Base-by-base conservation (phyloP, 2,888 invertebrate genomes). In the Nemurella pictetii region DNA sequence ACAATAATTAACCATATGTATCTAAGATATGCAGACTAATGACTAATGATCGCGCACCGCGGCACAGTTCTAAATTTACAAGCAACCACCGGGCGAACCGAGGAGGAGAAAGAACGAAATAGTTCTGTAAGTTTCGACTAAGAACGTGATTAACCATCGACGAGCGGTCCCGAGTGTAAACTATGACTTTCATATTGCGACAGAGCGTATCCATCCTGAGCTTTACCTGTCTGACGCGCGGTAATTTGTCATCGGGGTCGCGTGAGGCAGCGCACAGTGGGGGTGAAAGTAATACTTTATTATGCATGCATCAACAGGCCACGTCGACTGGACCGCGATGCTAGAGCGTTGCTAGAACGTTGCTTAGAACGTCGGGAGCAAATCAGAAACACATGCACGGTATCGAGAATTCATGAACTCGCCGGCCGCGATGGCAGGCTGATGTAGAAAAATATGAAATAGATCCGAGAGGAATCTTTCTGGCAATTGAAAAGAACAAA, bases 361-460 rank as follows among this genome's bases (percentile, higher is more conserved):
- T 29, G 30, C 20, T 78, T 29, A 26, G 75, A 5, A n/a, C 55
- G 3, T 20, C 1, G 55, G 75, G 25, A 28, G 29, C 28, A 75
- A 75, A 55, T 36, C 36, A 36, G 28, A 36, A 72, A 72, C 55
- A 55, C 55, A 55, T 55, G 55, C n/a, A n/a, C n/a, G n/a, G n/a
- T n/a, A n/a, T n/a, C n/a, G 82, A 82, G 55, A 35, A 82, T 55
- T 82, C 55, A 82, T 82, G 82, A 82, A 82, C 82, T 82, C 80
- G 25, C 9, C 32, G 7, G 20, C 25, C n/a, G 3, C 35, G 32
- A 26, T 81, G n/a, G 80, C 29, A 26, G 29, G 75, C 2, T 75
- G 28, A 55, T 20, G 20, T n/a, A 20, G 32, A 32, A 20, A 55
- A 55, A 55, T 55, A 55, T 55, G 9, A 78, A 78, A 78, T 78